phyloP scores from a whole-genome alignment of 2,797 vertebrate species.

The Microctenopoma lineatum region DNA sequence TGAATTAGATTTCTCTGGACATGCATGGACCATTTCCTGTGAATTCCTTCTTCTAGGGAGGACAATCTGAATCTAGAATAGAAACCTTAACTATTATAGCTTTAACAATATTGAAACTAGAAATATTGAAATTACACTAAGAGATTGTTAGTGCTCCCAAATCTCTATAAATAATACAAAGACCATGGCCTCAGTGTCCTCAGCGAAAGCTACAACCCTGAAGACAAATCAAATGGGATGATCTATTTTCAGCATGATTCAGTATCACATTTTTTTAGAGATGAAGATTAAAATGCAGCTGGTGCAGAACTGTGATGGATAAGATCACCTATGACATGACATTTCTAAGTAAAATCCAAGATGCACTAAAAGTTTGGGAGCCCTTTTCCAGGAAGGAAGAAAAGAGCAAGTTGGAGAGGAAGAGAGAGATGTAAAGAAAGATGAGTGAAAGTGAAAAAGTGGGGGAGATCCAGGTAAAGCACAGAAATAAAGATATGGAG shows the following conservation, averaged over 20 bases:
- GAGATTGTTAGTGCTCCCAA: background rate
- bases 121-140: background rate
- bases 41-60: too few species aligned
- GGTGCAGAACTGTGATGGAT: conserved; percentile 18
- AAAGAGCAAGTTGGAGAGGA: conserved; percentile 22
- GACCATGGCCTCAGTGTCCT: background rate
- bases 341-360: conserved; percentile 44
- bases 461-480: conserved; percentile 7
- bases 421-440: conserved; percentile 17
- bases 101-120: background rate
- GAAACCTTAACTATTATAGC: background rate
- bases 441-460: background rate
- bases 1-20: too few species aligned
- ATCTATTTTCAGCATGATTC: conserved; percentile 9
- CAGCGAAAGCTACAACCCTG: background rate
- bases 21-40: too few species aligned
- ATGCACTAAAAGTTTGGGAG: conserved; percentile 23
- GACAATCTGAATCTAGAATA: background rate
- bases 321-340: conserved; percentile 43
- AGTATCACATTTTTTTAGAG: conserved; percentile 6
- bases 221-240: background rate
- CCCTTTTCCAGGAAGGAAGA: conserved; percentile 25
- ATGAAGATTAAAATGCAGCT: conserved; percentile 5
- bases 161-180: background rate
- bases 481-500: conserved; percentile 7